Conservation (phyloP, 2,113 vertebrate species). For the Bubo scandiacus region DNA sequence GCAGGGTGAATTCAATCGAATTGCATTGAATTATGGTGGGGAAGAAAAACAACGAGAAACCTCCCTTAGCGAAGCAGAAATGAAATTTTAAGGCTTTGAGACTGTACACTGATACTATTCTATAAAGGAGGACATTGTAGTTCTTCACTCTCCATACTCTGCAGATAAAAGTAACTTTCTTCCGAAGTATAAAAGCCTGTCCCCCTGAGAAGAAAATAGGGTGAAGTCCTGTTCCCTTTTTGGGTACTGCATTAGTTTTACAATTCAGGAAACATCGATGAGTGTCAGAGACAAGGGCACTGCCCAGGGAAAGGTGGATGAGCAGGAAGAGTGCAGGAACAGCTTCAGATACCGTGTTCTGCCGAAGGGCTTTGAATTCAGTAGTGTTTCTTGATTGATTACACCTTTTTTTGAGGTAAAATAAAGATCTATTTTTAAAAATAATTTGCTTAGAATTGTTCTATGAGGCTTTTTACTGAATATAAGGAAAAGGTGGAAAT, state of each 20-base stretch:
- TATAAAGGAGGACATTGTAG: not conserved
- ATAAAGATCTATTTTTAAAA: not conserved
- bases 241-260: not conserved
- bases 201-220: not conserved
- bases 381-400: not conserved
- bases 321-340: not conserved
- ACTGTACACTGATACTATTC: not conserved
- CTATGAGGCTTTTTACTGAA: not conserved
- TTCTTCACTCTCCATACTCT: not conserved
- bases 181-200: not conserved
- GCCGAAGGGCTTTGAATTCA: not conserved
- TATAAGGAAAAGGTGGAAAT: not conserved
- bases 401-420: not conserved
- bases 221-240: not conserved
- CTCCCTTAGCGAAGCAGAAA: not conserved
- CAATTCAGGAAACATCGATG: not conserved
- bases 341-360: not conserved
- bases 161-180: not conserved
- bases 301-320: not conserved
- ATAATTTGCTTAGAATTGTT: not conserved
- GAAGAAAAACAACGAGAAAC: not conserved
- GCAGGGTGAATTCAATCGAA: not conserved
- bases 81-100: not conserved
- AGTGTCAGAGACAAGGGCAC: not conserved
- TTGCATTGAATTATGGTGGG: not conserved